A percentile compares a stretch with the other conserved stretches of the same genome.
Conservation (phyloP, 2,888 invertebrate genomes). For the Euphydryas editha region DNA sequence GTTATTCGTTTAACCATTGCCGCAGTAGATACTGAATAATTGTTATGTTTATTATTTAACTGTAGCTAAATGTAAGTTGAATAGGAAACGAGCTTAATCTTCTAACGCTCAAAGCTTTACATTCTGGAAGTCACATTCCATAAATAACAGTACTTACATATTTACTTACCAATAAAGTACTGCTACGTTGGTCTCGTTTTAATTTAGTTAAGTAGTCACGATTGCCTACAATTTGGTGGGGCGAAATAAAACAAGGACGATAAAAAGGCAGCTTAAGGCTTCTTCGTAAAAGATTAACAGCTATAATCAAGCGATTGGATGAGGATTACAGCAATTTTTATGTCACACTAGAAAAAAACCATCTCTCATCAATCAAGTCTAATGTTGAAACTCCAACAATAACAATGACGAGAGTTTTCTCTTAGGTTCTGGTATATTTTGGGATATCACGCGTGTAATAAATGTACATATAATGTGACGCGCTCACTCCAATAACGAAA, state of each 20-base stretch:
- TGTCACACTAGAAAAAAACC: constrained; percentile 48
- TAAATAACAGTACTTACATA: constrained; percentile 19
- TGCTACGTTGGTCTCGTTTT: constrained; percentile 51
- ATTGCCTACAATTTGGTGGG: constrained; percentile 68
- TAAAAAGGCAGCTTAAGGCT: constrained; percentile 68
- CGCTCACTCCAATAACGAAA: constrained; percentile 38
- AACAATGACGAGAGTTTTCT: constrained; percentile 64
- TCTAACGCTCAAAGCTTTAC: neutral
- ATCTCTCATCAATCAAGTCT: constrained; percentile 60
- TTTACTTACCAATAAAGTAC: constrained; percentile 33
- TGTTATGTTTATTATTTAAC: neutral
- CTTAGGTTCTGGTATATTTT: constrained; percentile 40
- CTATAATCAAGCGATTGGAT: constrained; percentile 79
- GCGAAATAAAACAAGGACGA: constrained; percentile 68
- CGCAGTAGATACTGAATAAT: neutral
- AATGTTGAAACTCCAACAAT: constrained; percentile 60
- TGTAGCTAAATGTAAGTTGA: neutral
- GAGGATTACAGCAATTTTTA: constrained; percentile 78
- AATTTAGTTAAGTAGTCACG: constrained; percentile 76
- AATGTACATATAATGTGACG: constrained; percentile 58
- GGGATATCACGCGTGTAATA: constrained; percentile 54
- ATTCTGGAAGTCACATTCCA: constrained; percentile 3
- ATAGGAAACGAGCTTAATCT: neutral
- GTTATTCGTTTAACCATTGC: too few species aligned
- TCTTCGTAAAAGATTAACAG: constrained; percentile 74